These are phyloP conservation scores for Sphecodes monilicornis DNA, from an alignment of 2,888 invertebrate genomes.

Conservation along the genomic window DNA sequence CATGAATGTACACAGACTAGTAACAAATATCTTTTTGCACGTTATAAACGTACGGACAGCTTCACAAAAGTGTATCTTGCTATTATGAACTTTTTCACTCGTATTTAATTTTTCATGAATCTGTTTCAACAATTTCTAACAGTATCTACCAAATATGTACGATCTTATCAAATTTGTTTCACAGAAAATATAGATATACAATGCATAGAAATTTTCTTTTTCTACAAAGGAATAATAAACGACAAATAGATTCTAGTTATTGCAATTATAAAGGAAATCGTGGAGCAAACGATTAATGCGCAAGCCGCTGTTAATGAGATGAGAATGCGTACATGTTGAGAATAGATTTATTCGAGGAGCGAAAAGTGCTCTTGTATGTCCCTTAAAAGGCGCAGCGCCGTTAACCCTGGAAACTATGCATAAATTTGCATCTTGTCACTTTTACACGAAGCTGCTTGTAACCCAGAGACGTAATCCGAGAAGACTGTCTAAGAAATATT, in stretches of 20 bases:
- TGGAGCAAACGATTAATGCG: neutral
- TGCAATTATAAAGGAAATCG: neutral
- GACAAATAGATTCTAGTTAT: neutral
- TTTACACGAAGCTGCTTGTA: neutral
- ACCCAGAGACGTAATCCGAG: neutral
- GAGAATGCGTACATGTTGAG: neutral
- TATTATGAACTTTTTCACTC: no score
- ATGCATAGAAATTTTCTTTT: no score
- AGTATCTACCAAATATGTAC: no score
- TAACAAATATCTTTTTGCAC: no score
- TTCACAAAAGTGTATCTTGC: no score
- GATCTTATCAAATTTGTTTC: no score
- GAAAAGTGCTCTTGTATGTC: neutral
- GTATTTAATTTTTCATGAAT: no score
- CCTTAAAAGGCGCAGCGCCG: neutral
- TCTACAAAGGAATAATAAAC: no score
- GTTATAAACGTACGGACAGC: no score
- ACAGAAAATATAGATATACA: no score
- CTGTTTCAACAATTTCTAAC: no score
- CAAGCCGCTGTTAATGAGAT: neutral
- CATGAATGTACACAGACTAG: no score
- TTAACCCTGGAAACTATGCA: slow-evolving; percentile 1
- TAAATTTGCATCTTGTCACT: slow-evolving; percentile 8
- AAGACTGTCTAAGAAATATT: neutral
- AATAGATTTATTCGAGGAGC: neutral